Evolutionary conservation across 2,888 invertebrate genomes (phyloP).

Genomic region (Itoplectis maculator): DNA sequence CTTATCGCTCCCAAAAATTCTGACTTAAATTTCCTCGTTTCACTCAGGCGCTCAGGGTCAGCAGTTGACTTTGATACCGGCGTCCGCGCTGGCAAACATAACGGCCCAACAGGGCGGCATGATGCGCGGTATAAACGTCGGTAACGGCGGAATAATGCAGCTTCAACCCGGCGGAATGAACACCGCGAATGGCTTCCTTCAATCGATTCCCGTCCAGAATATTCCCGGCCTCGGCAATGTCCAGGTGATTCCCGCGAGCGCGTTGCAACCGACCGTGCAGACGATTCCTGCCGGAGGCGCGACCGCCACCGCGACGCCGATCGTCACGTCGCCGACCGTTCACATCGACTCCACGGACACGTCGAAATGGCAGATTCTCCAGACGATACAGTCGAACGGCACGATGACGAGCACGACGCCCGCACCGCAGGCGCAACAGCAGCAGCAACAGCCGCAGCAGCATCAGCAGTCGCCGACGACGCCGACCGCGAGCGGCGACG

Average conservation of each 20-base stretch:
- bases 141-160: constrained; percentile 83
- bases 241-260: constrained; percentile 91
- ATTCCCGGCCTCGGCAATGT: constrained; percentile 93
- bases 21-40: neutral
- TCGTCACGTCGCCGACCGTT: constrained; percentile 84
- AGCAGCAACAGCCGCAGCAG: constrained; percentile 79
- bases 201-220: constrained; percentile 91
- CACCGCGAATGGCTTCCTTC: constrained; percentile 85
- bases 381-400: constrained; percentile 83
- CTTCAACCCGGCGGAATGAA: constrained; percentile 85
- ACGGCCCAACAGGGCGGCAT: constrained; percentile 80
- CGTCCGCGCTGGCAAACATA: constrained; percentile 86
- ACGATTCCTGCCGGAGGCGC: constrained; percentile 78
- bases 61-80: constrained; percentile 94
- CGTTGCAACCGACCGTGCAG: constrained; percentile 85
- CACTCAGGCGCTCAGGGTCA: constrained; percentile 89
- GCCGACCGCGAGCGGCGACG: constrained; percentile 71
- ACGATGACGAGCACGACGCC: constrained; percentile 77
- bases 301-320: constrained; percentile 76
- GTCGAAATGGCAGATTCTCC: constrained; percentile 93
- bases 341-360: constrained; percentile 94
- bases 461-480: constrained; percentile 75
- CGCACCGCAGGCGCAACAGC: constrained; percentile 71
- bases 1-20: neutral
- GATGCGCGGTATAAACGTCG: constrained; percentile 81